A percentile compares a stretch with the other conserved stretches of the same genome.
Evolutionary conservation across 2,113 vertebrate genomes (phyloP).

Genomic region (Anolis sagrei): DNA sequence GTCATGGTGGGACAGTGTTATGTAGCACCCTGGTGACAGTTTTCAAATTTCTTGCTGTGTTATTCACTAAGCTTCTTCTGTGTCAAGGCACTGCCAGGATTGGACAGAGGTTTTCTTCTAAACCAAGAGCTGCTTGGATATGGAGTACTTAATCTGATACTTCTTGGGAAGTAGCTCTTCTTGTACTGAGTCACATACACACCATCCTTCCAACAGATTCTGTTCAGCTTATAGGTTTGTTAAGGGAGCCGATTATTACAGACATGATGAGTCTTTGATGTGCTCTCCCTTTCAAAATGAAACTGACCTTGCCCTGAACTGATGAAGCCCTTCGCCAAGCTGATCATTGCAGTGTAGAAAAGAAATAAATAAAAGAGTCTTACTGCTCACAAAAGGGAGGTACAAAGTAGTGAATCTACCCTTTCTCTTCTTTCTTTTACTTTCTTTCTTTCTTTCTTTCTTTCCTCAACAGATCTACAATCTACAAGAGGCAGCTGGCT

Average conservation of each 20-base stretch:
- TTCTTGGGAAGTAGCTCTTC: background rate
- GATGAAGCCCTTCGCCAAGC: background rate
- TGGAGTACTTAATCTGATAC: background rate
- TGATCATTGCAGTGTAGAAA: background rate
- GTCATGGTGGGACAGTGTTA: background rate
- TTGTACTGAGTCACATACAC: background rate
- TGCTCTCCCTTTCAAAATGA: slow-evolving; percentile 12
- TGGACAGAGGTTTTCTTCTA: background rate
- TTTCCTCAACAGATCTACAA: background rate
- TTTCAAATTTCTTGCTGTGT: background rate
- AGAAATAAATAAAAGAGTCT: background rate
- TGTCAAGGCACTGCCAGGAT: background rate
- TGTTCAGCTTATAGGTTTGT: slow-evolving; percentile 9
- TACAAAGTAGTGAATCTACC: background rate
- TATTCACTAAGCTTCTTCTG: background rate
- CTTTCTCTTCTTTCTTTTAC: background rate
- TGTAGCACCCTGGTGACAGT: background rate
- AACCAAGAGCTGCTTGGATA: background rate
- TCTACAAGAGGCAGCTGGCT: background rate
- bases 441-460: background rate
- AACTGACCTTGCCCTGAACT: slow-evolving; percentile 14
- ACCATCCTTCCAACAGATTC: background rate
- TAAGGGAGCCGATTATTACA: slow-evolving; percentile 20
- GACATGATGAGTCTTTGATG: slow-evolving; percentile 22
- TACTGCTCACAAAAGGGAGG: background rate